Evolutionary conservation across 2,797 vertebrate species (phyloP), one percentile per base, ranked within the genome.

Genomic region (Argyrosomus regius): DNA sequence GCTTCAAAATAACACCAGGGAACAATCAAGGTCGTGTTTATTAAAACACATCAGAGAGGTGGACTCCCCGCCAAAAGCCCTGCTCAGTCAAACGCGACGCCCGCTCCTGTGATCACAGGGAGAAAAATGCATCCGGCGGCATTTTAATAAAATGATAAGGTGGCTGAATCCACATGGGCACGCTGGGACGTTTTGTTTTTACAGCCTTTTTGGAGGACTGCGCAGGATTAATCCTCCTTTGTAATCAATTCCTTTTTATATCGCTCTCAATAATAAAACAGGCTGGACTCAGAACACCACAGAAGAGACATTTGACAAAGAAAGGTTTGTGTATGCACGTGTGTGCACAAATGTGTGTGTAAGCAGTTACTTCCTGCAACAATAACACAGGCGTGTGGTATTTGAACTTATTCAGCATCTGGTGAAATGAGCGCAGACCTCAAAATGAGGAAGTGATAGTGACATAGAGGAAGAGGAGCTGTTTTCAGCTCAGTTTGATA

Each of bases 21-120:
- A 93, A 92, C 92, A 95, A 94, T 94, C 90, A 90, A 80, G 82
- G 88, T 90, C 31, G 86, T 87, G 82, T 94, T 94, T 92, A 94
- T 92, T 92, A 92, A 91, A 91, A 92, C 88, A 82, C 90, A 90
- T 92, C 88, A 91, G 87, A 91, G 90, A 87, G 81, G 87, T 80
- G 81, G 83, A 87, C 76, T 85, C 76, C 46, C 67, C 73, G 88
- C 92, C 93, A 91, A 82, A 85, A 85, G 69, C 80, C 56, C 26
- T n/a, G 75, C 82, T 81, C 78, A 74, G 88, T 89, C 84, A 87
- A 90, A 89, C 20, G 82, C 81, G 59, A 72, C 77, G 67, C 57
- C 70, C 16, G 80, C 82, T 83, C 35, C 77, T 84, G 82, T 84
- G 87, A 91, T 90, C 88, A 84, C 75, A 78, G 31, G 49, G 67